Evolutionary conservation across 2,797 vertebrate species (phyloP).

Genomic region (Cyclura pinguis): DNA sequence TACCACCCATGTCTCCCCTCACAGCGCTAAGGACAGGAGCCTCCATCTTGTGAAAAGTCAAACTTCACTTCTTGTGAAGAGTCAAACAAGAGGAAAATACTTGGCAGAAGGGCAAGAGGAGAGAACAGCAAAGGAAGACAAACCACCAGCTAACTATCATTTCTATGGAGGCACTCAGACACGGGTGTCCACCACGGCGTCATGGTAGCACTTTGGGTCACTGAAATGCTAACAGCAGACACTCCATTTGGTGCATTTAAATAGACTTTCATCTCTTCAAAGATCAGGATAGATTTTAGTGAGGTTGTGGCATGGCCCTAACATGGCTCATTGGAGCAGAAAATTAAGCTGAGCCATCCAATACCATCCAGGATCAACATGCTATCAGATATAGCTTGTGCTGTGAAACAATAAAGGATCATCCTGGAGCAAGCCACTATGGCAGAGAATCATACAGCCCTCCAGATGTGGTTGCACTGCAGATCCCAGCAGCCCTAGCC

Average conservation of each 20-base stretch:
- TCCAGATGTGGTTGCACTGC: too few relatives aligned
- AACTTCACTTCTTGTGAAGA: too few relatives aligned
- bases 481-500: too few relatives aligned
- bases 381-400: fast-evolving
- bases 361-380: neutral
- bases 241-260: conserved; percentile 25
- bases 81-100: neutral
- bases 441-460: neutral
- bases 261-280: neutral
- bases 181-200: neutral
- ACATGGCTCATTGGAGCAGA: conserved; percentile 21
- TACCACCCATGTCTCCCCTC: too few relatives aligned
- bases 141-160: neutral
- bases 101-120: neutral
- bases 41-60: neutral
- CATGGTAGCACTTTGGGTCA: neutral
- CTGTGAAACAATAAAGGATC: neutral
- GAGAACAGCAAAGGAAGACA: too few relatives aligned
- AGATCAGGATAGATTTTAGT: conserved; percentile 38
- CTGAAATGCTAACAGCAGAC: conserved; percentile 46
- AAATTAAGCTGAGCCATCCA: conserved; percentile 13
- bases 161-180: neutral
- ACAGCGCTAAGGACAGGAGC: neutral
- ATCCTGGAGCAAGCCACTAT: neutral
- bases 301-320: neutral